These are phyloP conservation scores for Lymantria dispar DNA, from an alignment of 2,888 invertebrate genomes.

Conservation along the genomic window DNA sequence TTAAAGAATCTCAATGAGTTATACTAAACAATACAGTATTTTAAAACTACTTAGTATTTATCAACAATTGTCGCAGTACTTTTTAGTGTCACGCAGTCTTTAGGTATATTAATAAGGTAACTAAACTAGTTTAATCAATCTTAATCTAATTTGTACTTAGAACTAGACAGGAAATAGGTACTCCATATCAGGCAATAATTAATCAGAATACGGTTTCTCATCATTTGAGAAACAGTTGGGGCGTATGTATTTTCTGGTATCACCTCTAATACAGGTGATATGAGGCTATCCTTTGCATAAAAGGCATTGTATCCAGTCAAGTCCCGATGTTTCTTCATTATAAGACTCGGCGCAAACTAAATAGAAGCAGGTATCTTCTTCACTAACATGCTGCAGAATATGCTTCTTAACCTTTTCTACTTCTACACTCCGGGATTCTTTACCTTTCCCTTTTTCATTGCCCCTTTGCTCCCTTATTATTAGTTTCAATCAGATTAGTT, in stretches of 20 bases:
- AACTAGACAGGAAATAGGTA: too few species aligned
- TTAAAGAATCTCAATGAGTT: too few species aligned
- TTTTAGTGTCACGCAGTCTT: too few species aligned
- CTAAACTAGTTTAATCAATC: too few species aligned
- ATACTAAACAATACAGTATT: too few species aligned
- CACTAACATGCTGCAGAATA: constrained; percentile 1
- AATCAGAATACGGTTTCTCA: too few species aligned
- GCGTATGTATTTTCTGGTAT: constrained; percentile 8
- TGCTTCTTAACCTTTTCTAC: constrained; percentile 6
- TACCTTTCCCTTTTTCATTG: neutral
- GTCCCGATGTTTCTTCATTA: constrained; percentile 2
- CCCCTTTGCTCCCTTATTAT: neutral
- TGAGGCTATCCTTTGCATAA: constrained; percentile 6
- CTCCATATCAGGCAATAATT: too few species aligned
- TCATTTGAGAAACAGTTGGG: too few species aligned
- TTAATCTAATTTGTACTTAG: too few species aligned
- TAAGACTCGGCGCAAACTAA: neutral
- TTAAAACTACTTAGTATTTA: too few species aligned
- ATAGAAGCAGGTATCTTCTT: neutral
- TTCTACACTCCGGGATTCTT: constrained; percentile 1
- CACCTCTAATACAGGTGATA: constrained; percentile 4
- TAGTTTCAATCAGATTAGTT: constrained; percentile 5
- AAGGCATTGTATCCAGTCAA: constrained; percentile 7
- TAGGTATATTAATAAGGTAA: too few species aligned
- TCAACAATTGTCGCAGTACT: too few species aligned